Percentiles rank a stretch among this genome's conserved stretches.
Conservation (phyloP, 2,113 vertebrate species). For the Gorsachius goisagi region DNA sequence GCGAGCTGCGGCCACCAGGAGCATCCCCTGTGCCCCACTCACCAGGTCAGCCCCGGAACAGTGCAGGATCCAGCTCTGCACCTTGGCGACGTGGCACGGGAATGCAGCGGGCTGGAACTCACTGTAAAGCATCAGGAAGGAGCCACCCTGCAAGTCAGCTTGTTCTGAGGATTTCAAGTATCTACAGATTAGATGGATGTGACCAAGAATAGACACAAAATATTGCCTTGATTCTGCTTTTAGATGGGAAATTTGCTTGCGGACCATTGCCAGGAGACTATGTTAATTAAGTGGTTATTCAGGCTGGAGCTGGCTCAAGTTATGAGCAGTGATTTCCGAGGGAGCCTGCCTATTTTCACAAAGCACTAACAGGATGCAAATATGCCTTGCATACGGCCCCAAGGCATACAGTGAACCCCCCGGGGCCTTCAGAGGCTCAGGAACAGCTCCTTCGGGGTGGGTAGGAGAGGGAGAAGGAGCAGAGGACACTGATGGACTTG, state of each 20-base stretch:
- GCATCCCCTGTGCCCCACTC: fast-evolving
- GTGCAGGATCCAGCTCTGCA: neutral
- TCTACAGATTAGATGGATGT: neutral
- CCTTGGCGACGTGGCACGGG: fast-evolving
- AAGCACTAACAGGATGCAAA: neutral
- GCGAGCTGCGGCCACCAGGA: neutral
- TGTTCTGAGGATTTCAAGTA: neutral
- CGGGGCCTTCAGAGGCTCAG: neutral
- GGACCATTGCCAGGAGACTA: neutral
- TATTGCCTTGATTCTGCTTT: neutral
- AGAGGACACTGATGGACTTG: neutral
- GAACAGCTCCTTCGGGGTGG: neutral
- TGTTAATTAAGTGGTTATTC: neutral
- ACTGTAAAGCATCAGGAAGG: neutral
- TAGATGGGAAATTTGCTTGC: neutral
- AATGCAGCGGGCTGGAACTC: neutral
- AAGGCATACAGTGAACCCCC: fast-evolving
- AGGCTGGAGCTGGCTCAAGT: neutral
- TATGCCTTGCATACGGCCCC: neutral
- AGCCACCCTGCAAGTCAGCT: neutral
- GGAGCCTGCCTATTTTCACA: neutral
- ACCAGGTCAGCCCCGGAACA: neutral
- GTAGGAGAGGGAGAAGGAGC: neutral
- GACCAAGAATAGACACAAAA: neutral
- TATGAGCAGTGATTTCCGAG: neutral